Evolutionary conservation across 2,113 vertebrate species (phyloP).

Genomic region (Nerophis ophidion): DNA sequence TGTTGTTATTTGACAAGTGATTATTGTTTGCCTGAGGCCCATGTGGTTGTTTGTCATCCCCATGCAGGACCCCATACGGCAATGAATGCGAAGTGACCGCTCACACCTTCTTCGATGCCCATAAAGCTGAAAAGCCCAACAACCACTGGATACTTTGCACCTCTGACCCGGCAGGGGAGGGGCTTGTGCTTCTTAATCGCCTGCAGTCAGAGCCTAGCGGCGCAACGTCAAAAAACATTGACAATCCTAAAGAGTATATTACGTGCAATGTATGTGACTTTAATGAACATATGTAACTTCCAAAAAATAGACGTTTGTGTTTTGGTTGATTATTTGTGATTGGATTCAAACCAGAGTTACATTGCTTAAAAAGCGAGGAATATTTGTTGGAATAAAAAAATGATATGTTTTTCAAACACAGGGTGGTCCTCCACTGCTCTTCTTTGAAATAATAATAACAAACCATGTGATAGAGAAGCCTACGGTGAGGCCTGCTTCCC

Average conservation of each 20-base stretch:
- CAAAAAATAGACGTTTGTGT: constrained; percentile 8
- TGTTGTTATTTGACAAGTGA: background rate
- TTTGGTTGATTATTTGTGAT: background rate
- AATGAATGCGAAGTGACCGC: constrained; percentile 82
- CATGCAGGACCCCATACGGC: constrained; percentile 79
- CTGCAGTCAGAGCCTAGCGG: background rate
- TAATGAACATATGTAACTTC: background rate
- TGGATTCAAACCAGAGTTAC: background rate
- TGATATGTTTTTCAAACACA: constrained; percentile 20
- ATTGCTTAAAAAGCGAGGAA: background rate
- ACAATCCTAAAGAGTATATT: background rate
- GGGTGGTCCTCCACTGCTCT: background rate
- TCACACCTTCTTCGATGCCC: constrained; percentile 82
- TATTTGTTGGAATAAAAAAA: constrained; percentile 13
- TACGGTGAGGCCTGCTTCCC: background rate
- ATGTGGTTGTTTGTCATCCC: constrained; percentile 16
- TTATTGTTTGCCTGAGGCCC: background rate
- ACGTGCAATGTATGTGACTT: background rate
- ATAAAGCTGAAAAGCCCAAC: constrained; percentile 77
- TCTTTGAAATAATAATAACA: background rate
- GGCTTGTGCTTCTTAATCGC: constrained; percentile 46
- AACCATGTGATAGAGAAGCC: background rate
- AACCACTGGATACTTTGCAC: constrained; percentile 87
- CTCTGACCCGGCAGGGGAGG: constrained; percentile 57
- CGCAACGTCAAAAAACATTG: constrained; percentile 1